Percentiles rank a stretch among this genome's conserved stretches.
These are phyloP conservation scores for Lathamus discolor DNA, from an alignment of 2,113 vertebrate species.

Conservation along the genomic window DNA sequence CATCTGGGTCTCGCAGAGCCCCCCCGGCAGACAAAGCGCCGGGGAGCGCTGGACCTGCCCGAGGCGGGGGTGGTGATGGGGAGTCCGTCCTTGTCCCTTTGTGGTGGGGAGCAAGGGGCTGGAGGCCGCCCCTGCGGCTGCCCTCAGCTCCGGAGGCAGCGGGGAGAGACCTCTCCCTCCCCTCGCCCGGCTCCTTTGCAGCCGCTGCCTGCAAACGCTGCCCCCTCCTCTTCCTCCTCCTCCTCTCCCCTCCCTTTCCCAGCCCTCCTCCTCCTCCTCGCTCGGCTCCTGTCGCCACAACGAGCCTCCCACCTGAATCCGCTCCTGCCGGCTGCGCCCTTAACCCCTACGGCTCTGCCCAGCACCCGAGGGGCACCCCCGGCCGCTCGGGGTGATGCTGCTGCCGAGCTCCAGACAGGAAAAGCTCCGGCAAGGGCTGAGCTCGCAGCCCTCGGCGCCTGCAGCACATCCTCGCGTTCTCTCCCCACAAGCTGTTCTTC, in stretches of 20 bases:
- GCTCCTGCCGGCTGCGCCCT: slow-evolving; percentile 3
- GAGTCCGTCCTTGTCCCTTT: neutral
- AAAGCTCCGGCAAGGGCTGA: neutral
- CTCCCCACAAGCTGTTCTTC: neutral
- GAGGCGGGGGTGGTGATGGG: neutral
- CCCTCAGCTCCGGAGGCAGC: neutral
- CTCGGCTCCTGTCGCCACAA: slow-evolving; percentile 1
- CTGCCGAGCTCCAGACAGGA: neutral
- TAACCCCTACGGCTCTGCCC: slow-evolving; percentile 33
- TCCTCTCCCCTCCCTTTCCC: slow-evolving; percentile 11
- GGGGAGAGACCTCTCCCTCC: neutral
- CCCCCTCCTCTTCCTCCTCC: neutral
- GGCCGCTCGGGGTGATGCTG: neutral
- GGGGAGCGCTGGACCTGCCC: neutral
- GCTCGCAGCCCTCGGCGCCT: neutral
- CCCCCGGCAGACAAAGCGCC: neutral
- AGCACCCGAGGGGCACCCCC: neutral
- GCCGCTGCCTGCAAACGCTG: neutral
- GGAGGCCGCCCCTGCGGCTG: neutral
- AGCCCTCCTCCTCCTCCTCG: slow-evolving; percentile 13
- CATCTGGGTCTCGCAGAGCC: slow-evolving; percentile 28
- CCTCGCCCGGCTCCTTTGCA: neutral
- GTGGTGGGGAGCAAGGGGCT: neutral
- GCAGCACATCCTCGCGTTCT: neutral
- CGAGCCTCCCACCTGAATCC: slow-evolving; percentile 61